A percentile compares a stretch with the other conserved stretches of the same genome.
Evolutionary conservation across 2,797 vertebrate genomes (phyloP).

Genomic region (Oophaga sylvatica): DNA sequence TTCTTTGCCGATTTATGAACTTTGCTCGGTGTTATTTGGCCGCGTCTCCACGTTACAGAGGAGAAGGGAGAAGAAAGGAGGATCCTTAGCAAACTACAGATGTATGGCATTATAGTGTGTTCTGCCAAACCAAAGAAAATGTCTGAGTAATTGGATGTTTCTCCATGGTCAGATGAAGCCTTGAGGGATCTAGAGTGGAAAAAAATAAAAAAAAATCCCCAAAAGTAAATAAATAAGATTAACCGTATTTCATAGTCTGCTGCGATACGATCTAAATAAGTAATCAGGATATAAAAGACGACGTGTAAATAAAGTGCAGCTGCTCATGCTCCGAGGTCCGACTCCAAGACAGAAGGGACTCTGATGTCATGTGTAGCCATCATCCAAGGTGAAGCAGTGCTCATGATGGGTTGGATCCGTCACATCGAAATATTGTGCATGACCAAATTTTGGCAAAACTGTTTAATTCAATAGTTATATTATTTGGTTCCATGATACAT

Average conservation of each 20-base stretch:
- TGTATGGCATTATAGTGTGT: constrained; percentile 58
- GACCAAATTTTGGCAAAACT: neutral
- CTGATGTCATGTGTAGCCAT: neutral
- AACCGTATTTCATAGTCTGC: constrained; percentile 42
- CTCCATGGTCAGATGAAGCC: constrained; percentile 59
- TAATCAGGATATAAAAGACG: constrained; percentile 36
- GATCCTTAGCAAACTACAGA: constrained; percentile 58
- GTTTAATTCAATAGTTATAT: neutral
- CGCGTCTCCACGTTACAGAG: constrained; percentile 32
- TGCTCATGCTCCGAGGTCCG: constrained; percentile 2
- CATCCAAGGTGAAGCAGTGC: neutral
- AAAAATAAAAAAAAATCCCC: constrained; percentile 2
- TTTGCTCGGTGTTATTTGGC: constrained; percentile 58
- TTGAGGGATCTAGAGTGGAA: constrained; percentile 46
- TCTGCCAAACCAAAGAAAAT: constrained; percentile 61
- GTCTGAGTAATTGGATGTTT: constrained; percentile 60
- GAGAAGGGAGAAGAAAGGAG: constrained; percentile 12
- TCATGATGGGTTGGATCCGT: neutral
- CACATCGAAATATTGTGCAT: neutral
- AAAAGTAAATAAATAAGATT: constrained; percentile 52
- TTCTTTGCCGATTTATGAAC: constrained; percentile 58
- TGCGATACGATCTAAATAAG: constrained; percentile 46
- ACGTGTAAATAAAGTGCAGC: constrained; percentile 25
- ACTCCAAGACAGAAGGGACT: neutral
- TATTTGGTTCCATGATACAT: neutral